These are phyloP conservation scores for Amorpha juglandis DNA, from an alignment of 2,888 invertebrate genomes.

Conservation along the genomic window DNA sequence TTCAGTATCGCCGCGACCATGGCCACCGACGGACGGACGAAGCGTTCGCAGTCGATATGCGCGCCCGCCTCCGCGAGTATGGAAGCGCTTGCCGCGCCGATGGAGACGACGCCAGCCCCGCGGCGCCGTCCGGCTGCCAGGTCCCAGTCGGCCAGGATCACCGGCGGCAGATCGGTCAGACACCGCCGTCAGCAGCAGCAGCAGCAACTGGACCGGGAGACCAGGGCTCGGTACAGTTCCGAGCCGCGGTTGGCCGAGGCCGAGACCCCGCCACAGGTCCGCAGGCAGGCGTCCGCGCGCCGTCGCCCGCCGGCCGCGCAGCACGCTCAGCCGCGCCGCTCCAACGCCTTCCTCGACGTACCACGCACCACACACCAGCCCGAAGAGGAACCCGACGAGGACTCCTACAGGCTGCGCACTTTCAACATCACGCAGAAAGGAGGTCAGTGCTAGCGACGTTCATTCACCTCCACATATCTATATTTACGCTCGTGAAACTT, in stretches of 20 bases:
- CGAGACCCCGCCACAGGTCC: slow-evolving; percentile 87
- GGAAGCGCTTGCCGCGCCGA: slow-evolving; percentile 85
- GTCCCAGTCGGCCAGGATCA: slow-evolving; percentile 89
- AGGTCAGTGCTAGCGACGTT: slow-evolving; percentile 82
- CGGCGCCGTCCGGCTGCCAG: slow-evolving; percentile 88
- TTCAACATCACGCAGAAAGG: slow-evolving; percentile 97
- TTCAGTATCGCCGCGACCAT: slow-evolving; percentile 83
- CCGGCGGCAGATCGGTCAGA: slow-evolving; percentile 85
- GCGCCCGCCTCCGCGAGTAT: slow-evolving; percentile 88
- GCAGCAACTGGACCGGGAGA: slow-evolving; percentile 78
- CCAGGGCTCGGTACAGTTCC: slow-evolving; percentile 86
- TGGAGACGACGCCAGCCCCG: slow-evolving; percentile 83
- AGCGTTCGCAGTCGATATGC: slow-evolving; percentile 90
- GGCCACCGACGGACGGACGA: slow-evolving; percentile 87
- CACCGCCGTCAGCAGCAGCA: slow-evolving; percentile 75
- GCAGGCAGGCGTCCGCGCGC: slow-evolving; percentile 85
- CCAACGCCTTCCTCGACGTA: slow-evolving; percentile 89
- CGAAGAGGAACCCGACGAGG: slow-evolving; percentile 90
- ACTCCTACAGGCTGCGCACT: slow-evolving; percentile 94
- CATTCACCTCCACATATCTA: slow-evolving; percentile 69
- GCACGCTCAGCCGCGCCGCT: slow-evolving; percentile 84
- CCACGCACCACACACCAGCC: slow-evolving; percentile 74
- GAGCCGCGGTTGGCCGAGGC: slow-evolving; percentile 87
- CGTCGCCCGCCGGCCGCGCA: slow-evolving; percentile 79
- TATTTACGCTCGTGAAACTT: slow-evolving; percentile 64